These are phyloP conservation scores for Pogonus chalceus DNA, from an alignment of 1,140 invertebrate genomes.

Conservation along the genomic window DNA sequence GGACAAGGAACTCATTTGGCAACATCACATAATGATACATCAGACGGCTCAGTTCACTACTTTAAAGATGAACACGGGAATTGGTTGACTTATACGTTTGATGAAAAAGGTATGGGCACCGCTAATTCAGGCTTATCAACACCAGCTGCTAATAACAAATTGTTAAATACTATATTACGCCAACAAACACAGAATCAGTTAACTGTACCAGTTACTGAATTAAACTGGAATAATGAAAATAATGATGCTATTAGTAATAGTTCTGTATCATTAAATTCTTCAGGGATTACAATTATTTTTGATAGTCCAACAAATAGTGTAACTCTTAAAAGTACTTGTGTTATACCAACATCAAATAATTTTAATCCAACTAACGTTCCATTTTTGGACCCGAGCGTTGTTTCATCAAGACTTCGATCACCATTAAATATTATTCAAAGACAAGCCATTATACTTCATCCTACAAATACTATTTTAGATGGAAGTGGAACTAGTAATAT, in stretches of 20 bases:
- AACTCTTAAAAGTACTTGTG: not conserved
- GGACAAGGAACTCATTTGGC: conserved; percentile 58
- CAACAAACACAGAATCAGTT: conserved; percentile 27
- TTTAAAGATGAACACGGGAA: conserved; percentile 63
- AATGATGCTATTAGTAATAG: conserved; percentile 41
- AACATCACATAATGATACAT: conserved; percentile 75
- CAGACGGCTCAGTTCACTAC: conserved; percentile 78
- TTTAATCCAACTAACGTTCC: not conserved
- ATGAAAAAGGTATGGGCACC: conserved; percentile 54
- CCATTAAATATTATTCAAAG: not conserved
- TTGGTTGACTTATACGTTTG: conserved; percentile 77
- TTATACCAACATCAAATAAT: not conserved
- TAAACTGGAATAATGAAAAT: conserved; percentile 31
- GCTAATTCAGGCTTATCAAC: conserved; percentile 15
- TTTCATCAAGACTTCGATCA: not conserved
- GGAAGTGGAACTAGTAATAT: not conserved
- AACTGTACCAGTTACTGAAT: conserved; percentile 34
- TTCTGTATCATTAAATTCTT: conserved; percentile 45
- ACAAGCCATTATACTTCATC: not conserved
- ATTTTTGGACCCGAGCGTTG: not conserved
- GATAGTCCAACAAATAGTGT: conserved; percentile 39
- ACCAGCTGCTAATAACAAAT: conserved; percentile 14
- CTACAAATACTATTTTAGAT: not conserved
- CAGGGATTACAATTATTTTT: conserved; percentile 46
- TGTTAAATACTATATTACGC: conserved; percentile 17